phyloP scores from a whole-genome alignment of 2,888 invertebrate genomes.

The Oeneis ivallda region DNA sequence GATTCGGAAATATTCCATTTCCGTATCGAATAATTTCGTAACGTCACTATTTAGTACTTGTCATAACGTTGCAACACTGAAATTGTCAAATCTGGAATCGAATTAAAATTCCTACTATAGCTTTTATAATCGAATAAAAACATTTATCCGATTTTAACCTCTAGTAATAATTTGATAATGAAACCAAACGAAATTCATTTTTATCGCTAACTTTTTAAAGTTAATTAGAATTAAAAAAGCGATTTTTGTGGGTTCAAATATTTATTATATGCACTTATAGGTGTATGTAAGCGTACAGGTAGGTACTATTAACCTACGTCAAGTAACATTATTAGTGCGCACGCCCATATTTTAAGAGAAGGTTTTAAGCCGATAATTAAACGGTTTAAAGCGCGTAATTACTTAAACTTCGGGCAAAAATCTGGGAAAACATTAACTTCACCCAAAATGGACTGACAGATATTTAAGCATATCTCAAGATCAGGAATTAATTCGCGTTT shows the following conservation, averaged over 20 bases:
- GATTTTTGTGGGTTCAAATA: background rate
- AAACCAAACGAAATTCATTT: background rate
- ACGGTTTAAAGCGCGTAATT: conserved; percentile 24
- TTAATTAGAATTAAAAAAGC: conserved; percentile 3
- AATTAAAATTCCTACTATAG: too few species aligned
- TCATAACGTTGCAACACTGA: too few species aligned
- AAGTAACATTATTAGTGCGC: conserved; percentile 16
- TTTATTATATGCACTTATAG: background rate
- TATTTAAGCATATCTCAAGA: conserved; percentile 39
- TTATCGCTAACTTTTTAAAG: background rate
- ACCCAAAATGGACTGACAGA: conserved; percentile 30
- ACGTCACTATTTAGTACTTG: too few species aligned
- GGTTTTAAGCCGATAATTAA: conserved; percentile 29
- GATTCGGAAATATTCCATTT: too few species aligned
- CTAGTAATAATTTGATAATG: background rate
- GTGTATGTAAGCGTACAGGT: conserved; percentile 2
- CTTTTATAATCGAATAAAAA: too few species aligned
- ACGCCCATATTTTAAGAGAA: conserved; percentile 2
- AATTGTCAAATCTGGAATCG: too few species aligned
- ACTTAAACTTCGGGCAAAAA: conserved; percentile 28
- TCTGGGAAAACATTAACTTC: conserved; percentile 32
- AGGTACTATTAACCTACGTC: conserved; percentile 15
- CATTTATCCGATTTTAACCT: too few species aligned
- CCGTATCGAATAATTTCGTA: too few species aligned
- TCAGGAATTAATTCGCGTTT: conserved; percentile 34